Evolutionary conservation across 2,113 vertebrate species (phyloP), one percentile per base, ranked within the genome.

Genomic region (Hippocampus comes): DNA sequence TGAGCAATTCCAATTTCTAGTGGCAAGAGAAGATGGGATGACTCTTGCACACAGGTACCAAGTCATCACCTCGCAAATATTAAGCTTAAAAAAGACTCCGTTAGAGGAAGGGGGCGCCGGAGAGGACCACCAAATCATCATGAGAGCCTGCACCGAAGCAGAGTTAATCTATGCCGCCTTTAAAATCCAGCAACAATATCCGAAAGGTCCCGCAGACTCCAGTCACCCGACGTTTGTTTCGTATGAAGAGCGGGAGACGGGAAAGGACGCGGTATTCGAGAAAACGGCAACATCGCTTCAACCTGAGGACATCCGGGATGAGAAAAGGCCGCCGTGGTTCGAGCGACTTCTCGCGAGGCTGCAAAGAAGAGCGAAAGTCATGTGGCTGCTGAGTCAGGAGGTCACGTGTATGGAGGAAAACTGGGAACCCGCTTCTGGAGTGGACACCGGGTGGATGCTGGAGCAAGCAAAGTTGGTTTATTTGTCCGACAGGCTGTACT

Each of bases 391-490:
- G 49, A 90, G 93, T 42, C 85, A 89, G 73, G 90, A 94, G 72
- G 84, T 94, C 49, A 63, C 82, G 1, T 53, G 74, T 17, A 5
- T 56, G 34, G 69, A 75, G 2, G 9, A 60, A 3, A 27, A 11
- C 5, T 18, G 21, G 51, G 77, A 68, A 43, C 63, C 67, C 21
- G 27, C 66, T 30, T 64, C 64, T 88, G 78, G 67, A 78, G 76
- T 61, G 75, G 91, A 89, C 87, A 86, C 94, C 23, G 92, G 89
- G 2, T 92, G 93, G 68, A 92, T 95, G 4, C 90, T 95, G 12
- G 86, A 94, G 69, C 95, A 95, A 83, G 95, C 92, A 65, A 95
- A 94, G 82, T 79, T 96, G 41, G 94, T 94, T 70, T 98, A 96
- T 0, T 72, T 95, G 0, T 90, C 92, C 12, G 94, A 93, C 79